These are phyloP conservation scores for Ornithoptera alexandrae DNA, from an alignment of 2,888 invertebrate genomes.

Conservation along the genomic window DNA sequence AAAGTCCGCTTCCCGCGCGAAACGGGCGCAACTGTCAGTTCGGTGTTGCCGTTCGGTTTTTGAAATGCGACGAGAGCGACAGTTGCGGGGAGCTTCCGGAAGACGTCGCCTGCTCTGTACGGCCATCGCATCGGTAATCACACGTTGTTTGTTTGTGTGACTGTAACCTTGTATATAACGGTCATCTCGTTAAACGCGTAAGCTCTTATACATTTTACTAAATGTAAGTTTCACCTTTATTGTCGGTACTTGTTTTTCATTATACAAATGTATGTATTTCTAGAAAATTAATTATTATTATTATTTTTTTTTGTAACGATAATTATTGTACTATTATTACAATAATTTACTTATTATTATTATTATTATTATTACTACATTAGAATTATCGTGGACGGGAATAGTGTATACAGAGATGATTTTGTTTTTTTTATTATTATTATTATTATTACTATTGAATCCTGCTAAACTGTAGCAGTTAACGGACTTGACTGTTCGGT, in stretches of 20 bases:
- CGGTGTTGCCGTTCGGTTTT: conserved; percentile 10
- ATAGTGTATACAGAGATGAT: conserved; percentile 45
- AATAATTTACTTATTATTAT: conserved; percentile 71
- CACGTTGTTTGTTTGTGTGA: conserved; percentile 65
- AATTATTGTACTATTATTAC: conserved; percentile 72
- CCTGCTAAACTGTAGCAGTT: conserved; percentile 41
- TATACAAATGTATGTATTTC: conserved; percentile 70
- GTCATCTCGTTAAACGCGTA: conserved; percentile 42
- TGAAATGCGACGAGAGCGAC: conserved; percentile 8
- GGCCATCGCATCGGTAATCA: conserved; percentile 58
- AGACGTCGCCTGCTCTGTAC: conserved; percentile 67
- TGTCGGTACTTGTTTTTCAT: conserved; percentile 71
- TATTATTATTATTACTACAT: conserved; percentile 54
- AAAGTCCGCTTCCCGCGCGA: conserved; percentile 14
- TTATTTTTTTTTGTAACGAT: conserved; percentile 49
- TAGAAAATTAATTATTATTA: conserved; percentile 64
- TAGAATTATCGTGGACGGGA: conserved; percentile 69
- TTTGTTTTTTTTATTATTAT: conserved; percentile 36
- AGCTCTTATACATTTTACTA: conserved; percentile 46
- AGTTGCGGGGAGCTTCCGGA: conserved; percentile 39
- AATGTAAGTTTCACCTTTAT: conserved; percentile 71
- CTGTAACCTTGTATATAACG: conserved; percentile 53
- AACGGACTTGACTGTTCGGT: conserved; percentile 49
- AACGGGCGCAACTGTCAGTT: conserved; percentile 1
- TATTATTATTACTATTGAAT: conserved; percentile 39